A percentile compares a stretch with the other conserved stretches of the same genome.
Evolutionary conservation across 2,888 invertebrate genomes (phyloP).

Genomic region (Lasioglossum leucozonium): DNA sequence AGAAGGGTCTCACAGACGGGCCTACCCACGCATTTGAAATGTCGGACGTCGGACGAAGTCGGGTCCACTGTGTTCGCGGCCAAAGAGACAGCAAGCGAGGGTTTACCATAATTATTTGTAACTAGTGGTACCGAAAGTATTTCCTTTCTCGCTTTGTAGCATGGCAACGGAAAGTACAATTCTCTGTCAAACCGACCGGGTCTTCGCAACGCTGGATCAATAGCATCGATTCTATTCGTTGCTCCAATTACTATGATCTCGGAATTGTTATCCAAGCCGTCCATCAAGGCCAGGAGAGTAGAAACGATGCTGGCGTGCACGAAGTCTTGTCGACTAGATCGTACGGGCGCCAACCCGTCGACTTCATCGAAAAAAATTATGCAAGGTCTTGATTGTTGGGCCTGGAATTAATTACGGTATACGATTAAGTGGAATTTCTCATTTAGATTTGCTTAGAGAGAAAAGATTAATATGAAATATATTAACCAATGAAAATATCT

Average conservation of each 20-base stretch:
- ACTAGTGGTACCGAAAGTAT: constrained; percentile 88
- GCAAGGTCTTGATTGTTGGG: constrained; percentile 93
- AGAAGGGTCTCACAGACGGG: no score
- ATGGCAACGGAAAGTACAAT: constrained; percentile 93
- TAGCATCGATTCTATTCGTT: constrained; percentile 94
- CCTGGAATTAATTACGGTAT: no score
- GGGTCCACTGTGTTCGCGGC: no score
- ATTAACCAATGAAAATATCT: constrained; percentile 64
- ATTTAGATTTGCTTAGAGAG: no score
- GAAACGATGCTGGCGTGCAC: constrained; percentile 96
- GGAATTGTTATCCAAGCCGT: constrained; percentile 93
- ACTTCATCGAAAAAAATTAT: constrained; percentile 97
- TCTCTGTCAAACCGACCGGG: constrained; percentile 96
- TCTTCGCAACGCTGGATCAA: constrained; percentile 94
- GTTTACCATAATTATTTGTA: not conserved
- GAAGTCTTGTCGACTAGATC: constrained; percentile 95
- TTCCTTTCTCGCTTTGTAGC: constrained; percentile 90
- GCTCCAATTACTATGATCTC: constrained; percentile 96
- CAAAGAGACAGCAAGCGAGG: no score
- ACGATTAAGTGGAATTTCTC: no score
- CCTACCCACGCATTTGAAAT: no score
- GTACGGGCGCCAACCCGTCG: constrained; percentile 94
- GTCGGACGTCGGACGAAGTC: no score
- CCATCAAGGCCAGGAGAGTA: constrained; percentile 95
- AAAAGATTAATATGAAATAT: not conserved